phyloP scores from a whole-genome alignment of 2,113 vertebrate species.

The Microtus ochrogaster region DNA sequence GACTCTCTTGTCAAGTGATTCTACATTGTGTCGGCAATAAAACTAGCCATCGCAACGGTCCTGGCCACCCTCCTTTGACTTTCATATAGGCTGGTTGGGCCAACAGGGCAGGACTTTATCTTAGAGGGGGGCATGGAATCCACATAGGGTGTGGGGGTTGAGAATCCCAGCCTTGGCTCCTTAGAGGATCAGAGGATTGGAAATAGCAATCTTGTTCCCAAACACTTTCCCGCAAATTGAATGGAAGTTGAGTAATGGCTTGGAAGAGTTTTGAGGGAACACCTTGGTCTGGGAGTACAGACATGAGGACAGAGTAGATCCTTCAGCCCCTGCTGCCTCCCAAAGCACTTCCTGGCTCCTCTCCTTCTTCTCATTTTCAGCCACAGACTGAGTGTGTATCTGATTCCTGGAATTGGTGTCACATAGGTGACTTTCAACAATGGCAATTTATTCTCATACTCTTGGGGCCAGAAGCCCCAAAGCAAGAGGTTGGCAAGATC shows the following conservation, averaged over 20 bases:
- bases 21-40: not conserved
- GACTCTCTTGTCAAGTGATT: not conserved
- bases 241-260: not conserved
- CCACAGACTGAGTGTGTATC: not conserved
- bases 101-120: not conserved
- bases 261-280: not conserved
- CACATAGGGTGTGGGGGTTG: not conserved
- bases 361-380: not conserved
- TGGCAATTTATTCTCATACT: not conserved
- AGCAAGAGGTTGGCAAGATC: not conserved
- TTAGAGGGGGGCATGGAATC: not conserved
- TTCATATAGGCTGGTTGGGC: not conserved
- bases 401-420: not conserved
- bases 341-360: not conserved
- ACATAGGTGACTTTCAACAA: not conserved
- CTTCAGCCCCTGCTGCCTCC: not conserved
- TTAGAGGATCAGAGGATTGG: rapidly evolving
- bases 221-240: not conserved
- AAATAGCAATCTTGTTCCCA: not conserved
- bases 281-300: not conserved
- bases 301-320: not conserved
- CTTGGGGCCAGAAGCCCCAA: not conserved
- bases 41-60: not conserved
- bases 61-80: not conserved
- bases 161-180: not conserved